phyloP scores from a whole-genome alignment of 2,113 vertebrate species.

The Choloepus hoffmanni region DNA sequence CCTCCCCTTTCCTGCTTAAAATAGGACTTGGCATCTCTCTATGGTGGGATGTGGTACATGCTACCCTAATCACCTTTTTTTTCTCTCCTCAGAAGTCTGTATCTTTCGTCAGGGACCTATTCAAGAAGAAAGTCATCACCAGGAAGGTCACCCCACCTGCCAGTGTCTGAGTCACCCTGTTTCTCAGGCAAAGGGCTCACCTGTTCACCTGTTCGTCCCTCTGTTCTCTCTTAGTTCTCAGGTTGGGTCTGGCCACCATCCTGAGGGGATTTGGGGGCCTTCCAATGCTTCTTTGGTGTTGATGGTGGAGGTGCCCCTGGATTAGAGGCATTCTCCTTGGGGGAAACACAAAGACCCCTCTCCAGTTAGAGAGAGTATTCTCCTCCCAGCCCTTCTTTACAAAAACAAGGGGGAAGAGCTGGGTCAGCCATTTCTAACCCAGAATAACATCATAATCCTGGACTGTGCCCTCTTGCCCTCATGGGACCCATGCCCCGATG shows the following conservation, averaged over 20 bases:
- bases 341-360: background rate
- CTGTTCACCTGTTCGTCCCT: accelerated
- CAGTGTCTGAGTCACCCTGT: background rate
- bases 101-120: background rate
- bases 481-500: background rate
- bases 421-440: background rate
- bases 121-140: background rate
- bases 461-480: no score
- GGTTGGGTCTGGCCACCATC: background rate
- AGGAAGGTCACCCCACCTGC: background rate
- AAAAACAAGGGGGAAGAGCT: background rate
- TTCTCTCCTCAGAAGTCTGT: background rate
- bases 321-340: background rate
- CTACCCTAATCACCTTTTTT: background rate
- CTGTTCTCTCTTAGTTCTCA: background rate
- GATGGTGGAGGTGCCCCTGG: background rate
- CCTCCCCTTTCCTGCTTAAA: background rate
- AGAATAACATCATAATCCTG: background rate
- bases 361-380: no score
- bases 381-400: background rate
- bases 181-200: background rate
- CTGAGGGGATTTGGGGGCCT: background rate
- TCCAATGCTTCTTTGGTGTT: background rate
- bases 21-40: background rate
- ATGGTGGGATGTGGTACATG: background rate